Percentiles rank a stretch among this genome's conserved stretches.
Conservation (phyloP, 2,797 vertebrate genomes). For the Diplodus puntazzo region DNA sequence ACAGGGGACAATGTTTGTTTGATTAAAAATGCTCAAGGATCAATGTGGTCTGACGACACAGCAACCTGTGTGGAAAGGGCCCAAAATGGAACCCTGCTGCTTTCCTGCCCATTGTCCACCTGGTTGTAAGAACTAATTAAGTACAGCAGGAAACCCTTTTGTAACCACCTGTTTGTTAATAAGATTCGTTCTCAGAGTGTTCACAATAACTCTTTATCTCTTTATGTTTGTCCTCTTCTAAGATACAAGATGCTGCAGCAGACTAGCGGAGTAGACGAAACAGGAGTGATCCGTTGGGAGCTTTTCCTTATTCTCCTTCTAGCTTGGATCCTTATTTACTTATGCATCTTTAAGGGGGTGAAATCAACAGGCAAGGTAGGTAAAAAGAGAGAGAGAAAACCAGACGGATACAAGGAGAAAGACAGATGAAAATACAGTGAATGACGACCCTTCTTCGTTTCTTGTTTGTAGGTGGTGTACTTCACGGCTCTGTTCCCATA, state of each 20-base stretch:
- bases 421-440: background rate
- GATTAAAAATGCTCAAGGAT: too few species aligned
- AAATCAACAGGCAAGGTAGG: slow-evolving; percentile 87
- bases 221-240: slow-evolving; percentile 2
- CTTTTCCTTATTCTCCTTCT: slow-evolving; percentile 84
- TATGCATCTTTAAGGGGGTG: slow-evolving; percentile 88
- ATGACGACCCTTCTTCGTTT: slow-evolving; percentile 3
- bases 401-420: background rate
- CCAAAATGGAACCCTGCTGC: background rate
- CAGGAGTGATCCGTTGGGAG: slow-evolving; percentile 82
- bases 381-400: background rate
- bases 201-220: background rate
- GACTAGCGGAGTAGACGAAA: slow-evolving; percentile 78
- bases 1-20: background rate
- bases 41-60: too few species aligned
- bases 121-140: background rate
- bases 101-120: background rate
- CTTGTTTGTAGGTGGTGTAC: slow-evolving; percentile 82
- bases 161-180: background rate
- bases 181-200: background rate
- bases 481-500: slow-evolving; percentile 87
- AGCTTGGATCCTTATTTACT: slow-evolving; percentile 85
- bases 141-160: background rate
- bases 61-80: background rate
- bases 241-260: slow-evolving; percentile 84